Conservation (phyloP, 2,888 invertebrate species). For the Pogonocherus hispidulus region DNA sequence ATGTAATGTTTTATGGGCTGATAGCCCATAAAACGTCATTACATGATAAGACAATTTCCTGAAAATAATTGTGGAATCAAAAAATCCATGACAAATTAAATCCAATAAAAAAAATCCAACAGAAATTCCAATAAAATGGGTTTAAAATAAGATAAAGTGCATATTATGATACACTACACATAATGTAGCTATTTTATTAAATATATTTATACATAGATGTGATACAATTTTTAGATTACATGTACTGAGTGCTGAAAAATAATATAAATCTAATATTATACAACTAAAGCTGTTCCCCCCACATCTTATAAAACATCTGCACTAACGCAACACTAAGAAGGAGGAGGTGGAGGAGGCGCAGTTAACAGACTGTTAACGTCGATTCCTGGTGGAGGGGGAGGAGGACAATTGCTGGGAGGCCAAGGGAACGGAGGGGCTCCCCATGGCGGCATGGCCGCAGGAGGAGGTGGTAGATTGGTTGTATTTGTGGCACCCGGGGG, state of each 20-base stretch:
- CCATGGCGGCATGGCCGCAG: slow-evolving; percentile 49
- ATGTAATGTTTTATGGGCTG: too few relatives aligned
- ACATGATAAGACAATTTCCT: too few relatives aligned
- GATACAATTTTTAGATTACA: neutral
- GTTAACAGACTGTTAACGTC: slow-evolving; percentile 73
- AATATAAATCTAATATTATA: neutral
- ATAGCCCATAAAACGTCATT: too few relatives aligned
- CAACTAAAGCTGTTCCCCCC: neutral
- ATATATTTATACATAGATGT: too few relatives aligned
- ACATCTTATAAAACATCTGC: slow-evolving; percentile 7
- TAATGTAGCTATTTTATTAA: too few relatives aligned
- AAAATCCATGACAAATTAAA: too few relatives aligned
- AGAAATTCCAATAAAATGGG: too few relatives aligned
- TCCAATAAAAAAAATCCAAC: too few relatives aligned
- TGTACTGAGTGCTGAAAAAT: neutral
- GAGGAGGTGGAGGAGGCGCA: slow-evolving; percentile 80
- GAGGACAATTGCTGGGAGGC: slow-evolving; percentile 67
- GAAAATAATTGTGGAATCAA: too few relatives aligned
- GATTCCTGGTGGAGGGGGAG: slow-evolving; percentile 70
- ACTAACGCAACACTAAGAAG: slow-evolving; percentile 33
- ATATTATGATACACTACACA: too few relatives aligned
- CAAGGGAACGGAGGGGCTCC: slow-evolving; percentile 57
- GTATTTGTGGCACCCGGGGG: slow-evolving; percentile 51
- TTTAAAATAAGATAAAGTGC: too few relatives aligned
- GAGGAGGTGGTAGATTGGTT: slow-evolving; percentile 54